phyloP scores from a whole-genome alignment of 2,888 invertebrate species.

The Neria commutata region DNA sequence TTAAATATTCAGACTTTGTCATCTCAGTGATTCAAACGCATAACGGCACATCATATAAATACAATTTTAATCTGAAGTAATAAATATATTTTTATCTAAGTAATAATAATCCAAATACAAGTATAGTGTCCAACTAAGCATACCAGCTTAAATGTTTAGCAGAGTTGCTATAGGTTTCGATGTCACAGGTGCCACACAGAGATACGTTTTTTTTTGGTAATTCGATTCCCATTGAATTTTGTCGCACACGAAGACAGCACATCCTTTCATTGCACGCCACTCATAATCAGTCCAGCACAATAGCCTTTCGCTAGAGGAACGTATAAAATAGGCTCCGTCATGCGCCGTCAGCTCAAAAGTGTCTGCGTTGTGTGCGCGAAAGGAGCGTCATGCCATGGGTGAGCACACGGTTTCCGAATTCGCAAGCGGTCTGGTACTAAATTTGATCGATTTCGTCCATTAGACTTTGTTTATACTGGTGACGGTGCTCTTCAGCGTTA shows the following conservation, averaged over 20 bases:
- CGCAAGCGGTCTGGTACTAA: slow-evolving; percentile 20
- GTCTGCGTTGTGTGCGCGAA: neutral
- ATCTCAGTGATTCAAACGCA: too few relatives aligned
- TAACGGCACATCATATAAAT: too few relatives aligned
- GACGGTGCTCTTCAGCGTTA: slow-evolving; percentile 30
- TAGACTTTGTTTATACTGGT: slow-evolving; percentile 30
- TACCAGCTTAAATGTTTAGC: too few relatives aligned
- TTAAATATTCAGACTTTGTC: too few relatives aligned
- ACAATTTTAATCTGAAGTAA: too few relatives aligned
- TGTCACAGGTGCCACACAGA: too few relatives aligned
- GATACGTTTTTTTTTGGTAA: neutral
- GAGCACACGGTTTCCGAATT: slow-evolving; percentile 11
- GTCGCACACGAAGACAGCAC: neutral
- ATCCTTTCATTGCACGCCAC: neutral
- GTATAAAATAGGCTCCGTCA: neutral
- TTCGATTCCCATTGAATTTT: neutral
- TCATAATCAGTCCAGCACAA: neutral
- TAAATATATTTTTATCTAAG: too few relatives aligned
- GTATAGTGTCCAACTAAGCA: too few relatives aligned
- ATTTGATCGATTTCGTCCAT: neutral
- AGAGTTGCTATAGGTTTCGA: too few relatives aligned
- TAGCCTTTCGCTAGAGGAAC: neutral
- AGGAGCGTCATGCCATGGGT: slow-evolving; percentile 32
- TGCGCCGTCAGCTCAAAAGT: neutral
- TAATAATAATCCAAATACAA: too few relatives aligned